Conservation (phyloP, 1,140 invertebrate species). For the Drosophila bocqueti region DNA sequence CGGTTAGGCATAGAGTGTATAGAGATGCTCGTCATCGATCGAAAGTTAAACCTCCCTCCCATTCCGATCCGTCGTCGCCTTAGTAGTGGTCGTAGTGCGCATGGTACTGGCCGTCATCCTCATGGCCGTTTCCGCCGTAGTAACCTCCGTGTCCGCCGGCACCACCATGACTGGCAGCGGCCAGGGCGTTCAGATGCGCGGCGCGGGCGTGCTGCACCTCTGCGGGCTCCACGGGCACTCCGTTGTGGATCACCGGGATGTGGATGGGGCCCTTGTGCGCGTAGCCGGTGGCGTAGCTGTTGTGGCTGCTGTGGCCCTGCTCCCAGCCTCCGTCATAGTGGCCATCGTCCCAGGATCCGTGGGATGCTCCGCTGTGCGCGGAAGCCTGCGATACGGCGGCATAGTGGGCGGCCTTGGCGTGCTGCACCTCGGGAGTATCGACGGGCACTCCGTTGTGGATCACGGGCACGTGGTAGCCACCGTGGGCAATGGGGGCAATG, state of each 20-base stretch:
- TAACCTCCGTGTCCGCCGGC: slow-evolving; percentile 59
- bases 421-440: slow-evolving; percentile 87
- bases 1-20: slow-evolving; percentile 43
- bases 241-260: slow-evolving; percentile 86
- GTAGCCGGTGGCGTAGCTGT: slow-evolving; percentile 61
- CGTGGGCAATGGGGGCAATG: slow-evolving; percentile 62
- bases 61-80: slow-evolving; percentile 3
- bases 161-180: slow-evolving; percentile 83
- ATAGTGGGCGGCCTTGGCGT: slow-evolving; percentile 87
- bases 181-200: slow-evolving; percentile 86
- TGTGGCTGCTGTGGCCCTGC: slow-evolving; percentile 48
- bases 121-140: slow-evolving; percentile 63
- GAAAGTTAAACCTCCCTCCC: background rate
- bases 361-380: slow-evolving; percentile 65
- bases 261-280: slow-evolving; percentile 85
- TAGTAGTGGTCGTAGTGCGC: slow-evolving; percentile 73
- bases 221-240: slow-evolving; percentile 87
- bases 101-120: slow-evolving; percentile 77
- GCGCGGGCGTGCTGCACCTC: slow-evolving; percentile 87
- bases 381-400: slow-evolving; percentile 86
- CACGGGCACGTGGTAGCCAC: slow-evolving; percentile 84
- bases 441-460: slow-evolving; percentile 87
- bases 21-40: slow-evolving; percentile 52
- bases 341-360: slow-evolving; percentile 75
- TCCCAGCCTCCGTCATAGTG: slow-evolving; percentile 67